Evolutionary conservation across 2,113 vertebrate genomes (phyloP).

Genomic region (Paratilapia polleni): DNA sequence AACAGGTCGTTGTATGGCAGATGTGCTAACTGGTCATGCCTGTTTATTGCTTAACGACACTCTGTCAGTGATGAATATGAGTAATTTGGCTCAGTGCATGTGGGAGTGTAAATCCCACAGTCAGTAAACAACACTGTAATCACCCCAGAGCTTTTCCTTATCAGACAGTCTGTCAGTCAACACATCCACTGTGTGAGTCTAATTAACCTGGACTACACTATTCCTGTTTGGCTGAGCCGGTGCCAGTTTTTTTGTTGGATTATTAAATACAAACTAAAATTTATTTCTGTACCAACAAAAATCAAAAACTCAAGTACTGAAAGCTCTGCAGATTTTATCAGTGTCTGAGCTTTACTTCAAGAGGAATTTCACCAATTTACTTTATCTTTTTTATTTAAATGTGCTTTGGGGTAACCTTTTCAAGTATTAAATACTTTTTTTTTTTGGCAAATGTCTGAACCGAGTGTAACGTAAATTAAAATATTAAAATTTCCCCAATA

Average conservation of each 20-base stretch:
- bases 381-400: background rate
- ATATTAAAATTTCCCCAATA: background rate
- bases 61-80: background rate
- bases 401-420: background rate
- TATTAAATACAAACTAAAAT: background rate
- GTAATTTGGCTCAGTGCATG: background rate
- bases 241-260: background rate
- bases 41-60: conserved; percentile 7
- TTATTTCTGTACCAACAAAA: background rate
- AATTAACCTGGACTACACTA: background rate
- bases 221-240: background rate
- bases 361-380: too few relatives aligned
- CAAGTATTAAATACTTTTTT: background rate
- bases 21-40: background rate
- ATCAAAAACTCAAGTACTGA: background rate
- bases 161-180: background rate
- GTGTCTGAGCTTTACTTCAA: too few relatives aligned
- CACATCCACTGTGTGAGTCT: background rate
- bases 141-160: background rate
- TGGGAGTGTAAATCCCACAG: background rate
- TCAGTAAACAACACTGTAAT: conserved; percentile 1
- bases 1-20: background rate
- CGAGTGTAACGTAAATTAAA: background rate
- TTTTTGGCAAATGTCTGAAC: background rate
- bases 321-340: too few relatives aligned